Evolutionary conservation across 2,888 invertebrate species (phyloP).

Genomic region (Xestia rhomboidea): DNA sequence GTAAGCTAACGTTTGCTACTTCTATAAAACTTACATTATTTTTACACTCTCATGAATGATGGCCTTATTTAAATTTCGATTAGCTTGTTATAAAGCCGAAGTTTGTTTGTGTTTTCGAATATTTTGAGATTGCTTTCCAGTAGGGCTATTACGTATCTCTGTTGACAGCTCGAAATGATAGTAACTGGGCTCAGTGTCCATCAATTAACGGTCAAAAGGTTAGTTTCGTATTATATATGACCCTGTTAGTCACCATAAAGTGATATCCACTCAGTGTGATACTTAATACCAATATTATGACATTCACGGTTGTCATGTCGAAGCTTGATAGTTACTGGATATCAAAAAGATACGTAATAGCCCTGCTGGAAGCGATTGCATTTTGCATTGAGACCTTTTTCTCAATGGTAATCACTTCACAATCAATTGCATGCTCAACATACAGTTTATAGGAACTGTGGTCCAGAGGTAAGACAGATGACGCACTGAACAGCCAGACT

Average conservation of each 20-base stretch:
- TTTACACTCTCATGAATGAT: conserved; percentile 79
- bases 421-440: conserved; percentile 41
- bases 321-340: no score
- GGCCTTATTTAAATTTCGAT: conserved; percentile 50
- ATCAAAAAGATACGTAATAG: no score
- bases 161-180: no score
- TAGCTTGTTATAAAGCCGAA: conserved; percentile 39
- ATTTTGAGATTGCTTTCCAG: conserved; percentile 47
- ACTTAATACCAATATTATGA: no score
- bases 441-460: conserved; percentile 50
- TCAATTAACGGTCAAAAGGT: no score
- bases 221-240: no score
- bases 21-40: conserved; percentile 84
- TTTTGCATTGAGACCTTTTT: conserved; percentile 32
- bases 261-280: no score
- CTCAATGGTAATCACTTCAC: conserved; percentile 26
- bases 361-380: conserved; percentile 28
- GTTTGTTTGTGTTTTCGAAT: conserved; percentile 21
- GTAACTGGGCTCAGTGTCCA: no score
- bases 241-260: no score
- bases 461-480: conserved; percentile 26
- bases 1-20: conserved; percentile 82
- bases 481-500: background rate
- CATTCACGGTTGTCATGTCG: no score
- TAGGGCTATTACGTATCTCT: no score